Conservation (phyloP, 2,888 invertebrate species). For the Pseudanteris insignis region DNA sequence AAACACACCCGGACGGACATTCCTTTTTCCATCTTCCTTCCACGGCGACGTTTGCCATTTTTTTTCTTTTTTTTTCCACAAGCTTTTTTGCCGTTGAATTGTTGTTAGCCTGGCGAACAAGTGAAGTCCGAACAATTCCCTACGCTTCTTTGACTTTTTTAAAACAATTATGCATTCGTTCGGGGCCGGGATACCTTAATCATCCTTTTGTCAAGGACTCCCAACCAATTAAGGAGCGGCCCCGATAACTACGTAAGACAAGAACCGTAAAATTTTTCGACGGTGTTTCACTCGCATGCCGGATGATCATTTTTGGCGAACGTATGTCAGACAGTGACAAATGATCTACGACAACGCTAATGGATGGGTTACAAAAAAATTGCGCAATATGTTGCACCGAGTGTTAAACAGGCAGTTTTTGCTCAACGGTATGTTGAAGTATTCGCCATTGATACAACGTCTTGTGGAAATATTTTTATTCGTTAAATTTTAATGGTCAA, state of each 20-base stretch:
- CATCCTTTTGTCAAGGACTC: constrained; percentile 1
- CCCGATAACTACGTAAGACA: no score
- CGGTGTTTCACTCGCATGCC: not conserved
- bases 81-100: no score
- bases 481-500: no score
- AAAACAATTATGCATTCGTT: constrained; percentile 14
- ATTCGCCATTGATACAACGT: not conserved
- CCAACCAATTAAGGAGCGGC: constrained; percentile 6
- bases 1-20: not conserved
- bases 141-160: no score
- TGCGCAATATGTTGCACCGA: constrained; percentile 3
- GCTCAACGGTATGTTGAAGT: not conserved
- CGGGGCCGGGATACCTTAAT: constrained; percentile 12
- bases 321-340: constrained; percentile 51
- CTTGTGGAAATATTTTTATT: no score
- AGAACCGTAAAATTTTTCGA: not conserved
- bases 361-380: constrained; percentile 37
- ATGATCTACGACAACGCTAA: constrained; percentile 55
- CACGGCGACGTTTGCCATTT: constrained; percentile 6
- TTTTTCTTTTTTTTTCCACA: constrained; percentile 36
- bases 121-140: constrained; percentile 21
- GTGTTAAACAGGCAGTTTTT: not conserved
- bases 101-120: constrained; percentile 39
- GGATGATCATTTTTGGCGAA: not conserved
- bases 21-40: not conserved